These are phyloP conservation scores for Lamellibrachia luymesi DNA, from an alignment of 1,140 invertebrate genomes.

Conservation along the genomic window DNA sequence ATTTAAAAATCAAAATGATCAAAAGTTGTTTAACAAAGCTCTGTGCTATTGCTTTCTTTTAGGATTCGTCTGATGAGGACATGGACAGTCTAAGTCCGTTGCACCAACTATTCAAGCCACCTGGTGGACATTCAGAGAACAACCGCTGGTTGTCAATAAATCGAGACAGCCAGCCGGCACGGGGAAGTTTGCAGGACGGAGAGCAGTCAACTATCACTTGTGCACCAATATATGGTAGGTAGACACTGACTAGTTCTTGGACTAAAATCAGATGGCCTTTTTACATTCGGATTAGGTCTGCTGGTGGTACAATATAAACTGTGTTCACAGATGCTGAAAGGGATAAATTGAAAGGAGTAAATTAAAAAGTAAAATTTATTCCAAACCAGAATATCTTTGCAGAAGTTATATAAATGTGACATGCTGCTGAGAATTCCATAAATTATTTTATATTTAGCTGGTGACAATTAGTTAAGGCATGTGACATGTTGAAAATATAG, in stretches of 20 bases:
- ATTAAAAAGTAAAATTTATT: not conserved
- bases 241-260: not conserved
- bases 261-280: too few species aligned
- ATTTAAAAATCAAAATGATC: not conserved
- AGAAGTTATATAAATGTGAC: not conserved
- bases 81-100: not conserved
- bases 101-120: not conserved
- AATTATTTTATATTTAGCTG: not conserved
- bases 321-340: too few species aligned
- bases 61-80: not conserved
- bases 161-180: not conserved
- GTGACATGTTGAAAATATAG: not conserved
- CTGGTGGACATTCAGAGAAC: not conserved
- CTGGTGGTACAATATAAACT: too few species aligned
- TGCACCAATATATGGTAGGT: constrained; percentile 2
- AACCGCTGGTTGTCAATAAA: not conserved
- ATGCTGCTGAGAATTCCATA: not conserved
- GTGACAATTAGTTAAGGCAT: not conserved
- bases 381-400: not conserved
- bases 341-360: too few species aligned
- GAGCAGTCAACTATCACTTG: constrained; percentile 11
- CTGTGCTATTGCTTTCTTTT: not conserved
- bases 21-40: not conserved
- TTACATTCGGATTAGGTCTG: too few species aligned
- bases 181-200: not conserved